Evolutionary conservation across 37 sponge, comb jelly and placozoan genomes (phyloP).

Genomic region (Ianthella basta): DNA sequence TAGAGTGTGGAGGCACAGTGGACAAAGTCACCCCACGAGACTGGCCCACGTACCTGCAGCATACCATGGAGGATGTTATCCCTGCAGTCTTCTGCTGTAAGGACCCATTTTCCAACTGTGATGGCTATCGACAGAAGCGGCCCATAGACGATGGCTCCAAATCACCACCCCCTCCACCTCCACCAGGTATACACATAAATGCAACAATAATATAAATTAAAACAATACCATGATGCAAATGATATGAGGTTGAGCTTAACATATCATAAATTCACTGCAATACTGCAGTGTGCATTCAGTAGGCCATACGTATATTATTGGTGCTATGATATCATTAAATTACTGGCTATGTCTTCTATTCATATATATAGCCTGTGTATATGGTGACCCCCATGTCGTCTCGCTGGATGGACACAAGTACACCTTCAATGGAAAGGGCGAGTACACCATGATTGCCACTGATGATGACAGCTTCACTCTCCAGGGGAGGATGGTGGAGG

Average conservation of each 20-base stretch:
- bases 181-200: neutral
- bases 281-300: too few relatives aligned
- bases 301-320: too few relatives aligned
- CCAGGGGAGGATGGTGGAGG: constrained; percentile 54
- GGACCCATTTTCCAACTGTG: constrained; percentile 44
- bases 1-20: constrained; percentile 44
- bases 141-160: constrained; percentile 50
- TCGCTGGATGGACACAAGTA: constrained; percentile 68
- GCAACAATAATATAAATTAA: neutral
- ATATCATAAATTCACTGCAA: neutral
- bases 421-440: constrained; percentile 76
- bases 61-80: constrained; percentile 37
- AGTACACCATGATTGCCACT: constrained; percentile 46
- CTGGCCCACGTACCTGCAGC: neutral
- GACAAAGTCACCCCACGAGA: constrained; percentile 30
- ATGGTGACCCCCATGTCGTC: constrained; percentile 66
- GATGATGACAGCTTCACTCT: constrained; percentile 34
- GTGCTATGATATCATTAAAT: neutral
- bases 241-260: neutral
- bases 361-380: neutral
- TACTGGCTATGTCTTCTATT: neutral
- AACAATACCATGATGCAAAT: neutral
- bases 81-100: constrained; percentile 57
- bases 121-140: constrained; percentile 43
- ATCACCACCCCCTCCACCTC: constrained; percentile 27